A percentile compares a stretch with the other conserved stretches of the same genome.
phyloP scores from a whole-genome alignment of 2,113 vertebrate genomes.

The Brienomyrus longianalis region DNA sequence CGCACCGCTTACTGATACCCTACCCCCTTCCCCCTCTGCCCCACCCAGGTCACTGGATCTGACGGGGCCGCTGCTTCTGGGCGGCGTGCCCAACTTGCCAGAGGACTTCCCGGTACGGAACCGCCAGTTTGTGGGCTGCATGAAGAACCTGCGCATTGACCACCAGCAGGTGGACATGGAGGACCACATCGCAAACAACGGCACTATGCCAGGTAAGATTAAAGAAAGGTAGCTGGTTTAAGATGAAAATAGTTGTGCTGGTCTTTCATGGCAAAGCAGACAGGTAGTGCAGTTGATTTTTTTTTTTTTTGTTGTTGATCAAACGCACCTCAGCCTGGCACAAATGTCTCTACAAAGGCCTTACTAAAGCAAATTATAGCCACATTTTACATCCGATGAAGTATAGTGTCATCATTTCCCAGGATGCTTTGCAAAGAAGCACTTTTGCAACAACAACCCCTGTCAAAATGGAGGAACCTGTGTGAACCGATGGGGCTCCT shows the following conservation, averaged over 20 bases:
- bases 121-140: conserved; percentile 85
- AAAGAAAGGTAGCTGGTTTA: not conserved
- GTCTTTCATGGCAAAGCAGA: not conserved
- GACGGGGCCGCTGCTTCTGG: conserved; percentile 83
- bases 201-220: conserved; percentile 74
- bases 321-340: not conserved
- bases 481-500: conserved; percentile 79
- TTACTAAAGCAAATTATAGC: not conserved
- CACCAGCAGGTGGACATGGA: conserved; percentile 81
- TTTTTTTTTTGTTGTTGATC: not conserved
- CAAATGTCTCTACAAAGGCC: not conserved
- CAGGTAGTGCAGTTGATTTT: not conserved
- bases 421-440: conserved; percentile 84
- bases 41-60: conserved; percentile 79
- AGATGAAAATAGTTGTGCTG: not conserved
- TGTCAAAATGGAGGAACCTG: conserved; percentile 85
- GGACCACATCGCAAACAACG: conserved; percentile 87
- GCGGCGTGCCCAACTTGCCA: conserved; percentile 80
- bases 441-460: conserved; percentile 72
- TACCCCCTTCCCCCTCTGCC: not conserved
- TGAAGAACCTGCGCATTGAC: conserved; percentile 80
- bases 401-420: not conserved
- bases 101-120: conserved; percentile 82
- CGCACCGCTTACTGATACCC: not conserved
- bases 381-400: not conserved